Base-by-base conservation (phyloP, 2,113 vertebrate species). In the Calypte anna region DNA sequence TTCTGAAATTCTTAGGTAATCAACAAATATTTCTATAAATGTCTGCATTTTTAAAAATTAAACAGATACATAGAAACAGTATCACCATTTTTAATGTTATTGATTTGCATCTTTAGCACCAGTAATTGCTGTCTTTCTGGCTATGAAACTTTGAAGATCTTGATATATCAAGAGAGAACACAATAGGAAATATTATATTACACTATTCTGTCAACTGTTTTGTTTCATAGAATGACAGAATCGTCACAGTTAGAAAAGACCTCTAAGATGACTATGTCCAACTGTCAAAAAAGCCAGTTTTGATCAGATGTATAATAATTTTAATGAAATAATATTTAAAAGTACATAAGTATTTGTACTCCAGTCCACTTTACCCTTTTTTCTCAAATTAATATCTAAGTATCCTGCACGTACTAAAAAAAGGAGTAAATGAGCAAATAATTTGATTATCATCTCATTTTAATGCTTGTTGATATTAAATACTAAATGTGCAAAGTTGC, bases 381-480 rank as follows among this genome's bases (percentile, higher is more conserved):
- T 58, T 87, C 30, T 76, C 15, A 48, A 76, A 5, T 67, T 88
- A 59, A 82, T 95, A 90, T 83, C n/a, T 95, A 54, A 93, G 94
- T 11, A 82, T 91, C 23, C 15, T 92, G 67, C 33, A 74, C 31
- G 17, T 63, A 83, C 36, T 86, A 75, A 46, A 66, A 72, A 33
- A 69, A 62, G 12, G 10, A 19, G 7, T 44, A 28, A 80, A 66
- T 13, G 81, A 80, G 24, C 66, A 93, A 40, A 31, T 73, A 85
- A 84, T 88, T 96, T 93, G 95, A 96, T 96, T 95, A 92, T 95
- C 22, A 85, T 66, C 44, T 36, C 10, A 75, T 97, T 96, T 94
- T 68, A 38, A 91, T 88, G 40, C 58, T 75, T 88, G 58, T 43
- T 72, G 68, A 33, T 75, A 40, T 82, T 53, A 50, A 91, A 54